A percentile compares a stretch with the other conserved stretches of the same genome.
These are phyloP conservation scores for Drosophila atripex DNA, from an alignment of 2,888 invertebrate genomes.

Conservation along the genomic window DNA sequence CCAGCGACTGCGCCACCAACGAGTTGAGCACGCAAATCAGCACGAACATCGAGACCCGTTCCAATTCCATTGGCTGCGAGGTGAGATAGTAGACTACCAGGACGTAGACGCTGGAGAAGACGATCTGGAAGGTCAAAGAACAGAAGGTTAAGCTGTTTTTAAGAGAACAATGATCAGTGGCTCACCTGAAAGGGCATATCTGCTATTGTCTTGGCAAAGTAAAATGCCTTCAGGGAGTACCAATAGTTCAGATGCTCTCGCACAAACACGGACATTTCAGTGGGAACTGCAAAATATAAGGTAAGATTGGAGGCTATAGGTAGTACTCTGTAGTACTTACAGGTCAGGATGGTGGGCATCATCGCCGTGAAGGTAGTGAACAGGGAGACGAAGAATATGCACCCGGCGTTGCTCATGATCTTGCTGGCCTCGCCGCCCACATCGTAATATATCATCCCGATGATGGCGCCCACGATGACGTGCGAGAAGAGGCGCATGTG, in stretches of 20 bases:
- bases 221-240: slow-evolving; percentile 98
- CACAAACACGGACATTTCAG: slow-evolving; percentile 97
- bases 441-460: slow-evolving; percentile 96
- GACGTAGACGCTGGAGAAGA: slow-evolving; percentile 93
- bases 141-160: neutral
- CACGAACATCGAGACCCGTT: slow-evolving; percentile 86
- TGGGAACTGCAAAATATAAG: slow-evolving; percentile 89
- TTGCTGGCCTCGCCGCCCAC: slow-evolving; percentile 97
- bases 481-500: slow-evolving; percentile 90
- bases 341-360: slow-evolving; percentile 99
- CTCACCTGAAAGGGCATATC: slow-evolving; percentile 97
- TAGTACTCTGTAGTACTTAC: slow-evolving; percentile 87
- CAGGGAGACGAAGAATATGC: slow-evolving; percentile 97
- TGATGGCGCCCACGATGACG: slow-evolving; percentile 94
- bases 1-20: slow-evolving; percentile 95
- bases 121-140: slow-evolving; percentile 86
- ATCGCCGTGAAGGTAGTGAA: slow-evolving; percentile 99
- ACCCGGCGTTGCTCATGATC: slow-evolving; percentile 97
- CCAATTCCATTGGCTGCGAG: slow-evolving; percentile 95
- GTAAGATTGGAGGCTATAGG: slow-evolving; percentile 3
- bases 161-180: neutral
- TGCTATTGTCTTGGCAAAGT: slow-evolving; percentile 97
- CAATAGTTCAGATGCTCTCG: slow-evolving; percentile 98
- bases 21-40: slow-evolving; percentile 90
- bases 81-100: slow-evolving; percentile 98